Base-by-base conservation (phyloP, 37 sponge, comb jelly and placozoan species). In the Spongia lamella region DNA sequence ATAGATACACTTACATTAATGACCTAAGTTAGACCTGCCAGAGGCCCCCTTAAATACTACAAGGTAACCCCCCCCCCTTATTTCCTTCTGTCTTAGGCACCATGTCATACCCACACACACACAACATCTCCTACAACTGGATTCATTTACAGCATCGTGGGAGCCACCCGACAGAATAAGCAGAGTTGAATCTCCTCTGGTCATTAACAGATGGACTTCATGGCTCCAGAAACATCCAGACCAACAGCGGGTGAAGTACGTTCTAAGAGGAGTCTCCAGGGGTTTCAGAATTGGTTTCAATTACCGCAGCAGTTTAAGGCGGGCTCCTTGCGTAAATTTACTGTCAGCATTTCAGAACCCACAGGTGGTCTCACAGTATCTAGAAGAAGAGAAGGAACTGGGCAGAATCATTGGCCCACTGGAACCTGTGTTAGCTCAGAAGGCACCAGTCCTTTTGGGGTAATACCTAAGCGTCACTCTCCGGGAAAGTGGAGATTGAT, bases 401-500 rank as follows among this genome's bases (percentile, higher is more conserved):
- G 68, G 68, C 68, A 67, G 68, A 67, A 29, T 67, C 16, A 35
- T 34, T 20, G 68, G 47, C 47, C 68, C 68, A 22, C 39, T 67
- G 49, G n/a, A n/a, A n/a, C n/a, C n/a, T n/a, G n/a, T n/a, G n/a
- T n/a, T n/a, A n/a, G 30, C 30, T 16, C n/a, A n/a, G 57, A 59
- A 33, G 60, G 58, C 16, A 22, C 58, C 36, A 73, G 39, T 11
- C 2, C 40, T n/a, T 56, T 73, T 31, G 74, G 74, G 21, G 74
- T 73, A 22, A 73, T 73, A 1, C 74, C 60, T 1, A 73, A 56
- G 50, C 3, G 25, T 14, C 19, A 19, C n/a, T 36, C 62, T 31
- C 65, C 65, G 16, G 77, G 77, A 53, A 2, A 64, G n/a, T 63
- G 77, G 77, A 49, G 66, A 1, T 37, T 76, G 13, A 76, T 76